Conservation (phyloP, 2,113 vertebrate genomes). For the Girardinichthys multiradiatus region DNA sequence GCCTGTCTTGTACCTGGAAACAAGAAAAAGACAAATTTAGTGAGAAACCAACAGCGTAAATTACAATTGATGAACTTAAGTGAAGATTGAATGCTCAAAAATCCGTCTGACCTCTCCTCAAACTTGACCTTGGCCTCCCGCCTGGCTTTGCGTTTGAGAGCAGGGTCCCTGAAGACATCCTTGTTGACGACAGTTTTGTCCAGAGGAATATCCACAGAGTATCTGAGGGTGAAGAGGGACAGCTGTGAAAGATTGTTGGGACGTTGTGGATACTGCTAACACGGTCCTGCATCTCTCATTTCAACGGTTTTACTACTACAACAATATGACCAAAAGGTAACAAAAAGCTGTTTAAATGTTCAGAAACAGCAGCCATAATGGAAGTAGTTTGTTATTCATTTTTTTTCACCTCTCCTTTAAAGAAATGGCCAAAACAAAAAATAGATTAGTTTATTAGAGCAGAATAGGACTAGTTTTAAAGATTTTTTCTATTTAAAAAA, state of each 20-base stretch:
- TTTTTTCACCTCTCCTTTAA: too few species aligned
- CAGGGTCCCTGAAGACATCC: slow-evolving; percentile 97
- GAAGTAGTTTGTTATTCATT: too few species aligned
- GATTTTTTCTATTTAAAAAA: too few species aligned
- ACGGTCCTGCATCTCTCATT: too few species aligned
- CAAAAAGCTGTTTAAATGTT: too few species aligned
- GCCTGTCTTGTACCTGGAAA: slow-evolving; percentile 94
- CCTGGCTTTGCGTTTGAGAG: slow-evolving; percentile 94
- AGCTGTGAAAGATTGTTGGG: not conserved
- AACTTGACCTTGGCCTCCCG: slow-evolving; percentile 98
- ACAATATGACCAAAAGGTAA: too few species aligned
- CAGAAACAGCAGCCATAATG: too few species aligned
- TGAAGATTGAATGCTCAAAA: not conserved
- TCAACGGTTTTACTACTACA: not conserved
- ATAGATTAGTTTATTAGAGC: too few species aligned
- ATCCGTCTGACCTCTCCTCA: slow-evolving; percentile 89
- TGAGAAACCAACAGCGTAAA: not conserved
- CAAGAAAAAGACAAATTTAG: slow-evolving; percentile 2
- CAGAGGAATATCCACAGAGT: slow-evolving; percentile 97
- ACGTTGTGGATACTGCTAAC: not conserved
- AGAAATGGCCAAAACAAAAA: too few species aligned
- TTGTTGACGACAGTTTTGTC: slow-evolving; percentile 99
- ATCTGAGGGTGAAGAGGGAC: slow-evolving; percentile 75
- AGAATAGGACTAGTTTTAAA: too few species aligned
- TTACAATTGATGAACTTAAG: not conserved